A percentile compares a stretch with the other conserved stretches of the same genome.
Evolutionary conservation across 2,113 vertebrate species (phyloP).

Genomic region (Brevimyrus niger): DNA sequence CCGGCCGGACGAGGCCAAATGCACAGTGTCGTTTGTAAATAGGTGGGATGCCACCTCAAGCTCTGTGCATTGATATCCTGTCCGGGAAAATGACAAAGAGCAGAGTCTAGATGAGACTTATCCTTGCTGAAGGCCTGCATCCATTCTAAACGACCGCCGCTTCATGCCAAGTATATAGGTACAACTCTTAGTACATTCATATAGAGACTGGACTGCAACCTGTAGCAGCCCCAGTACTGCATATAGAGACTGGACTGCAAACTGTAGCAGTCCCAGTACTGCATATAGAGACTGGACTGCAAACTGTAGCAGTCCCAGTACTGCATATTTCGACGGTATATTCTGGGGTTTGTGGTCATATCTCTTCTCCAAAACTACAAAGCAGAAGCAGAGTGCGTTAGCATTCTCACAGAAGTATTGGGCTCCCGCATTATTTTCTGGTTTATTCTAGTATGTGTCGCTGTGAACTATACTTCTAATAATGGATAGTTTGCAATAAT

Average conservation of each 20-base stretch:
- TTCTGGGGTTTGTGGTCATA: not conserved
- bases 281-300: too few relatives aligned
- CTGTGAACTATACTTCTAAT: not conserved
- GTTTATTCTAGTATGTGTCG: not conserved
- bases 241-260: too few relatives aligned
- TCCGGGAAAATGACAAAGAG: not conserved
- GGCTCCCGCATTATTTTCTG: not conserved
- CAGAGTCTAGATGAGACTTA: not conserved
- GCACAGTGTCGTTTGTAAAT: not conserved
- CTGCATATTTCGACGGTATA: not conserved
- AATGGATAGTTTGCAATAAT: not conserved
- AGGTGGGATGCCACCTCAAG: not conserved
- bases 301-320: not conserved
- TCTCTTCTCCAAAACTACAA: not conserved
- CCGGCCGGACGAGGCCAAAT: not conserved
- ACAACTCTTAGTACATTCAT: not conserved
- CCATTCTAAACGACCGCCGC: not conserved
- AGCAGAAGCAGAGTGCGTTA: not conserved
- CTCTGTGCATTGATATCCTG: not conserved
- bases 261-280: too few relatives aligned
- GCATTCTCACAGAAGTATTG: not conserved
- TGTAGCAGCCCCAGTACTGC: too few relatives aligned
- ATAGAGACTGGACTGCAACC: too few relatives aligned
- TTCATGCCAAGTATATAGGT: not conserved
- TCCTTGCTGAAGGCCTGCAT: not conserved